Evolutionary conservation across 2,888 invertebrate genomes (phyloP), one percentile per base, ranked within the genome.

Genomic region (Melieria crassipennis): DNA sequence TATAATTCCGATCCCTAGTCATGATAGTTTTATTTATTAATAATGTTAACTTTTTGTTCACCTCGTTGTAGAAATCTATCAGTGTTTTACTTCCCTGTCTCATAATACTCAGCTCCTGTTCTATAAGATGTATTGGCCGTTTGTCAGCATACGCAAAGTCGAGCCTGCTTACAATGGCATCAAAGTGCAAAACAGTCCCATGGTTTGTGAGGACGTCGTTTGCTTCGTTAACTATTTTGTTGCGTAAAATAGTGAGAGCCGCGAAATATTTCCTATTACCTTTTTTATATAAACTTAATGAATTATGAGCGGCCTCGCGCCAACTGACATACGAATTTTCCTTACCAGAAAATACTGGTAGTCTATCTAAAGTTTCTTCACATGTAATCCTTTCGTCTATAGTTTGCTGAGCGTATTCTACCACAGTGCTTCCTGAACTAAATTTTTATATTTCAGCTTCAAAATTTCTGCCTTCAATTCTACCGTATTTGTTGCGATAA

Each of bases 61-160:
- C 66, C 43, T 50, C 11, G 42, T 71, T 73, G 42, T 73, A 73
- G 48, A 45, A 63, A 4, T 73, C 61, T 16, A 70, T 47, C 16
- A 70, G 11, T 13, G 66, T 50, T 47, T 46, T 42, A 13, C 9
- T 64, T 13, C 74, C 74, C 56, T 74, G 74, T 55, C 61, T 58
- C 45, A 74, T 43, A 16, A 74, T 56, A 55, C 68, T 69, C 6
- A 75, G 7, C 60, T 75, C 75, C 42, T 73, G 68, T 56, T 75
- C 70, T 48, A 73, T 63, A 7, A 73, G 58, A 62, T 75, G 73
- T 7, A 62, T 11, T 7, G 72, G 70, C 3, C 68, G 64, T 48
- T 71, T 75, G 48, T 73, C 72, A 4, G 70, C 63, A 47, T 70
- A 75, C 1, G 70, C 60, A 13, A 75, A 72, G 52, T 73, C 70